These are phyloP conservation scores for Apolygus lucorum DNA, from an alignment of 1,140 invertebrate genomes.

Conservation along the genomic window DNA sequence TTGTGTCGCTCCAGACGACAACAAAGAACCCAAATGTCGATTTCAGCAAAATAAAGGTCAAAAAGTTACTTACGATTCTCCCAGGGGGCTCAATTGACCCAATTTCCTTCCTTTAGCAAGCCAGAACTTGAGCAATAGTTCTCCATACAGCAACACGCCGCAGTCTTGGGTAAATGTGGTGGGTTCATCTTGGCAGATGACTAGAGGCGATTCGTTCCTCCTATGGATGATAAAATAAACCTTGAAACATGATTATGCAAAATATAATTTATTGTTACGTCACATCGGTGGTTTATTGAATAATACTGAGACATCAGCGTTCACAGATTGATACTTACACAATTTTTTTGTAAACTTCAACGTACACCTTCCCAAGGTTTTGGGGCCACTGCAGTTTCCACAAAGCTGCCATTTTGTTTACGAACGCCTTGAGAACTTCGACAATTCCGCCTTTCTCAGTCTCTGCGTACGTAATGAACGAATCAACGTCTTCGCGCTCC, in stretches of 20 bases:
- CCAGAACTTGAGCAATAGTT: constrained; percentile 51
- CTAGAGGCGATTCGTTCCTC: constrained; percentile 2
- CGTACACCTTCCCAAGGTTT: constrained; percentile 48
- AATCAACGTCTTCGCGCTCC: constrained; percentile 53
- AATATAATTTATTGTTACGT: no score
- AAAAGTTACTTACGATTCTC: constrained; percentile 17
- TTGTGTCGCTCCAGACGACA: background rate
- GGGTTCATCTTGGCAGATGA: background rate
- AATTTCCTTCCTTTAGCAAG: constrained; percentile 37
- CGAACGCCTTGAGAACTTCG: constrained; percentile 50
- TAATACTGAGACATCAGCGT: no score
- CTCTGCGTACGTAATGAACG: constrained; percentile 46
- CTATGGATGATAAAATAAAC: no score
- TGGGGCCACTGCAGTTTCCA: constrained; percentile 56
- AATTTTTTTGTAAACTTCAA: constrained; percentile 49
- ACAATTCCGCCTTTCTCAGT: constrained; percentile 49
- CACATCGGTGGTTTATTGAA: no score
- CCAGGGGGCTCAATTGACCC: constrained; percentile 27
- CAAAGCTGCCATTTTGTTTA: constrained; percentile 47
- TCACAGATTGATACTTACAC: constrained; percentile 33
- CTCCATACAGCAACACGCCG: constrained; percentile 49
- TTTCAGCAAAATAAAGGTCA: no score
- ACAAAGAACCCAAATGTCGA: background rate
- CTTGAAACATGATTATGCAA: no score
- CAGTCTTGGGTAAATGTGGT: constrained; percentile 22